phyloP scores from a whole-genome alignment of 2,113 vertebrate species.

The Elgaria multicarinata region DNA sequence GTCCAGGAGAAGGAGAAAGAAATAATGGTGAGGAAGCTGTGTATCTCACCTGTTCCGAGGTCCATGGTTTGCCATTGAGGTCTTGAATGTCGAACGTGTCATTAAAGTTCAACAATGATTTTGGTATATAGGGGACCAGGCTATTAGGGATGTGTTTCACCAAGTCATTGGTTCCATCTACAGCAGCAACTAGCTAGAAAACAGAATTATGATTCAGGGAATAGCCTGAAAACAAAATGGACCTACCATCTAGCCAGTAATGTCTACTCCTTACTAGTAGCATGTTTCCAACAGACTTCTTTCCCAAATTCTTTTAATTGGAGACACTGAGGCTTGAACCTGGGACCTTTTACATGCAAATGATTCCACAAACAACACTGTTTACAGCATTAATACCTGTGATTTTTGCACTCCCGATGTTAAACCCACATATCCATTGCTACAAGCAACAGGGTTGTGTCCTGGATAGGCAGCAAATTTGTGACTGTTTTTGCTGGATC shows the following conservation, averaged over 20 bases:
- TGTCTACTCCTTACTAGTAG: too few relatives aligned
- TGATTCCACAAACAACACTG: too few relatives aligned
- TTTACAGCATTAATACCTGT: too few relatives aligned
- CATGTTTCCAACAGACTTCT: too few relatives aligned
- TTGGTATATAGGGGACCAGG: constrained; percentile 60
- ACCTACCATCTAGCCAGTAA: not conserved
- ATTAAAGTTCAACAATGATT: constrained; percentile 55
- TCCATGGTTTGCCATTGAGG: constrained; percentile 62
- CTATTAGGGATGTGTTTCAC: constrained; percentile 46
- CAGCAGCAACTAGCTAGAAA: constrained; percentile 54
- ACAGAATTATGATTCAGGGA: not conserved
- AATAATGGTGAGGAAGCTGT: not conserved
- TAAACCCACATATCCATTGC: too few relatives aligned
- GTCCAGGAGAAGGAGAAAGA: not conserved
- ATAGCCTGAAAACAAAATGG: not conserved
- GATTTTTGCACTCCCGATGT: too few relatives aligned
- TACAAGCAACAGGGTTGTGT: too few relatives aligned
- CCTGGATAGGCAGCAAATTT: too few relatives aligned
- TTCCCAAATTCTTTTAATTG: not conserved
- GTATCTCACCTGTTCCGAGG: constrained; percentile 57
- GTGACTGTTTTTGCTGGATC: too few relatives aligned
- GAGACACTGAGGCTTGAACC: not conserved
- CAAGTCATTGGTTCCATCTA: constrained; percentile 31
- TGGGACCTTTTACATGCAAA: not conserved
- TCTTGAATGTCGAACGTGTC: constrained; percentile 53